phyloP scores from a whole-genome alignment of 1,140 invertebrate species.

The Thalassaphorura encarpata region DNA sequence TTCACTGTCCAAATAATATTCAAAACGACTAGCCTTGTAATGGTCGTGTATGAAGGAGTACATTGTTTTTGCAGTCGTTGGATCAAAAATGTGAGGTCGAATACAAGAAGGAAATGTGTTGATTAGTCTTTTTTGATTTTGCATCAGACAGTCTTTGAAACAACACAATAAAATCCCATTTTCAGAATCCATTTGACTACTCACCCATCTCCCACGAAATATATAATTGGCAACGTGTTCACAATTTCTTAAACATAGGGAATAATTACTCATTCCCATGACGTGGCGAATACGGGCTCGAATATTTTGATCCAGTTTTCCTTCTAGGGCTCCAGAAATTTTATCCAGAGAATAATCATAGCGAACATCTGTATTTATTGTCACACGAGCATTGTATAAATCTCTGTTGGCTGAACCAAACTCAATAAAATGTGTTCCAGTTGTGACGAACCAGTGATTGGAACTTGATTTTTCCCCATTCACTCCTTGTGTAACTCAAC shows the following conservation, averaged over 20 bases:
- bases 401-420: neutral
- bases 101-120: neutral
- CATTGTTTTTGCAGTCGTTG: neutral
- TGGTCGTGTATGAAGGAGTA: neutral
- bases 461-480: neutral
- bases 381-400: neutral
- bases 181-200: neutral
- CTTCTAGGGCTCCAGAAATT: too few species aligned
- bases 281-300: neutral
- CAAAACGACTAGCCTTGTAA: neutral
- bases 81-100: neutral
- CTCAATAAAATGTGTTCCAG: neutral
- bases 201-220: neutral
- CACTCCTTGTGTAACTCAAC: neutral
- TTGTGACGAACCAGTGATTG: neutral
- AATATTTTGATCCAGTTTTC: neutral
- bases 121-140: neutral
- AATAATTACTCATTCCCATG: slow-evolving; percentile 6
- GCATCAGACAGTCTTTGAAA: neutral
- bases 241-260: slow-evolving; percentile 3
- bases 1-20: neutral
- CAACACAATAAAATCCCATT: neutral
- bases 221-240: slow-evolving; percentile 15
- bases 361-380: neutral
- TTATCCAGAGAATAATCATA: neutral